Percentiles rank a stretch among this genome's conserved stretches.
These are phyloP conservation scores for Callorhinus ursinus DNA, from an alignment of 2,113 vertebrate species.

Conservation along the genomic window DNA sequence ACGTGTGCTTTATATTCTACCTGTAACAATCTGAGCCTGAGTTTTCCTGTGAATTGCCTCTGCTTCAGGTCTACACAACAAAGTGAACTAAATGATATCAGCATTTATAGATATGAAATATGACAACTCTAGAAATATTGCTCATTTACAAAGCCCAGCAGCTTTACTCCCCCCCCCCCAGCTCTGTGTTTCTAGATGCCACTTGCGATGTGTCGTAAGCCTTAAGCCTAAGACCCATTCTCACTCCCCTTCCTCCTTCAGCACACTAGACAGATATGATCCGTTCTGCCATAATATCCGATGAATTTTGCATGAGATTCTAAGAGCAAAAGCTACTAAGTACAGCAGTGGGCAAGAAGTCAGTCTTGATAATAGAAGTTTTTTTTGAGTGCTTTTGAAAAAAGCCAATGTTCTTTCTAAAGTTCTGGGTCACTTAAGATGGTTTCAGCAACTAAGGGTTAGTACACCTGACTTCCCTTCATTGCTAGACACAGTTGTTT, in stretches of 20 bases:
- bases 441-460: conserved; percentile 13
- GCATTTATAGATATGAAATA: neutral
- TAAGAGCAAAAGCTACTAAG: conserved; percentile 69
- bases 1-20: neutral
- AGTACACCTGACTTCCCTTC: conserved; percentile 17
- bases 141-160: neutral
- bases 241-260: neutral
- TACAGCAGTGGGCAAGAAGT: conserved; percentile 36
- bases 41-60: neutral
- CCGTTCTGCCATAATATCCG: conserved; percentile 43
- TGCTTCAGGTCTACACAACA: neutral
- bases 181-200: neutral
- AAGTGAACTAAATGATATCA: neutral
- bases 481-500: neutral
- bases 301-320: conserved; percentile 75
- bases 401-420: conserved; percentile 59
- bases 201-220: neutral
- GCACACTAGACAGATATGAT: neutral
- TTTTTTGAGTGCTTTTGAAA: conserved; percentile 31
- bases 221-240: conserved; percentile 15
- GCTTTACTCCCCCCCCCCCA: neutral
- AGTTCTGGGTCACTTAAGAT: conserved; percentile 67
- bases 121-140: neutral
- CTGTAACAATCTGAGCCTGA: neutral
- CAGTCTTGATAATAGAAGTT: conserved; percentile 47